Evolutionary conservation across 2,797 vertebrate genomes (phyloP).

Genomic region (Tokudaia tokunoshimensis): DNA sequence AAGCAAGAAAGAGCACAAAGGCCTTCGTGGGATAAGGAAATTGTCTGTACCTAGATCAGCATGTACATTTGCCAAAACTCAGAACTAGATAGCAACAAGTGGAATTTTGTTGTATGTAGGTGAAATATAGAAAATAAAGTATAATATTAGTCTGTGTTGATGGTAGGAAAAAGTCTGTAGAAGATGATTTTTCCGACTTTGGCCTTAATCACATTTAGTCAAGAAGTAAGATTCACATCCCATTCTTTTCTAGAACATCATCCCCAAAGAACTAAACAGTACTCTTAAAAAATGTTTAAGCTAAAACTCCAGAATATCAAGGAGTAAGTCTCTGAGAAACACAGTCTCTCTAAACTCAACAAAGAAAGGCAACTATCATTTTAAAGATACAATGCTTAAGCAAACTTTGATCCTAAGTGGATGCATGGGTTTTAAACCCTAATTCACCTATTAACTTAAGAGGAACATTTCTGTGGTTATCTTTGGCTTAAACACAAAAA

Average conservation of each 20-base stretch:
- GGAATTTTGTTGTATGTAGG: background rate
- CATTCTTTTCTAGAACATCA: slow-evolving; percentile 19
- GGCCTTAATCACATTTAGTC: background rate
- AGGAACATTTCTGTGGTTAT: slow-evolving; percentile 31
- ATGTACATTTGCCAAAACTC: background rate
- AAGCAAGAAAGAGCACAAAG: background rate
- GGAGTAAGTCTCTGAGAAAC: background rate
- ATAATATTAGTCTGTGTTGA: background rate
- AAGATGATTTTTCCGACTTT: background rate
- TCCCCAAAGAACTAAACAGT: slow-evolving; percentile 47
- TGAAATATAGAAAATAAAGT: slow-evolving; percentile 20
- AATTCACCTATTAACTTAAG: slow-evolving; percentile 66
- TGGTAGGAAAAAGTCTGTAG: background rate
- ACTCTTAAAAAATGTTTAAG: background rate
- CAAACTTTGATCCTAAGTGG: slow-evolving; percentile 57
- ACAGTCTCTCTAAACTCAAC: background rate
- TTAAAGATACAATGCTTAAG: background rate
- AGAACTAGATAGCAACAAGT: background rate
- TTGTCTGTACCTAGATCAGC: background rate
- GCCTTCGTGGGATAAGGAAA: background rate
- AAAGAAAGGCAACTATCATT: background rate
- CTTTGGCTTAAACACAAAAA: background rate
- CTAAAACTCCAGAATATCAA: slow-evolving; percentile 1
- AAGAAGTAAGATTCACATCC: background rate
- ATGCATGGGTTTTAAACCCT: slow-evolving; percentile 16